These are phyloP conservation scores for Leptinotarsa peninsularis DNA, from an alignment of 2,888 invertebrate species.

Conservation along the genomic window DNA sequence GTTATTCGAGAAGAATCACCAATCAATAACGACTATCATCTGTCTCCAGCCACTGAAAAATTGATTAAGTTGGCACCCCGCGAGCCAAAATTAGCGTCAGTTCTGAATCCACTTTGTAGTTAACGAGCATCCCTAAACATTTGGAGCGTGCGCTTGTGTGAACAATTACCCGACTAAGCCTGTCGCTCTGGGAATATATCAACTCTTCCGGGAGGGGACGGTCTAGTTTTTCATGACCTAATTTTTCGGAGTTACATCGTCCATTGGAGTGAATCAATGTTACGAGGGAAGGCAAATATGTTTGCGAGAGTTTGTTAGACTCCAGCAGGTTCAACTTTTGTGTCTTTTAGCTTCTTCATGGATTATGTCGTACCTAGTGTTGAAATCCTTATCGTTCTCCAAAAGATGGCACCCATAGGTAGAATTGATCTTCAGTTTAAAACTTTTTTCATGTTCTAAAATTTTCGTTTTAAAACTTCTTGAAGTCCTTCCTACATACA, in stretches of 20 bases:
- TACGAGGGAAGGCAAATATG: background rate
- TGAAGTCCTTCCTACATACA: too few relatives aligned
- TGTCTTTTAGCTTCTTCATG: too few relatives aligned
- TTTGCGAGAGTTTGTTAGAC: background rate
- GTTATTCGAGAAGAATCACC: background rate
- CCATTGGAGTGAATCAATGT: background rate
- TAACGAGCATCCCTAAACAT: slow-evolving; percentile 11
- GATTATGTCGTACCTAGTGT: too few relatives aligned
- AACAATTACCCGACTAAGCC: slow-evolving; percentile 24
- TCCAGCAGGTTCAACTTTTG: too few relatives aligned
- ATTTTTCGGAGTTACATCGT: background rate
- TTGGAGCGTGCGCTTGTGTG: slow-evolving; percentile 27
- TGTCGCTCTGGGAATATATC: slow-evolving; percentile 7
- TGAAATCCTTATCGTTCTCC: too few relatives aligned
- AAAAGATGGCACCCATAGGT: too few relatives aligned
- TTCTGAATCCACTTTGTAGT: slow-evolving; percentile 27
- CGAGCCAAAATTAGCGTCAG: slow-evolving; percentile 2
- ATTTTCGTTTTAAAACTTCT: too few relatives aligned
- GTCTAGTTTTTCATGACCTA: slow-evolving; percentile 26
- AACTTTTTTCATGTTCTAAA: too few relatives aligned
- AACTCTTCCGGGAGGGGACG: background rate
- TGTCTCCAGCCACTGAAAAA: slow-evolving; percentile 2
- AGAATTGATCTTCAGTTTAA: too few relatives aligned
- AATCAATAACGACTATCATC: slow-evolving; percentile 11
- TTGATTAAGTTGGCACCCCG: slow-evolving; percentile 6